A percentile compares a stretch with the other conserved stretches of the same genome.
Conservation (phyloP, 2,113 vertebrate genomes). For the Phaetusa simplex region DNA sequence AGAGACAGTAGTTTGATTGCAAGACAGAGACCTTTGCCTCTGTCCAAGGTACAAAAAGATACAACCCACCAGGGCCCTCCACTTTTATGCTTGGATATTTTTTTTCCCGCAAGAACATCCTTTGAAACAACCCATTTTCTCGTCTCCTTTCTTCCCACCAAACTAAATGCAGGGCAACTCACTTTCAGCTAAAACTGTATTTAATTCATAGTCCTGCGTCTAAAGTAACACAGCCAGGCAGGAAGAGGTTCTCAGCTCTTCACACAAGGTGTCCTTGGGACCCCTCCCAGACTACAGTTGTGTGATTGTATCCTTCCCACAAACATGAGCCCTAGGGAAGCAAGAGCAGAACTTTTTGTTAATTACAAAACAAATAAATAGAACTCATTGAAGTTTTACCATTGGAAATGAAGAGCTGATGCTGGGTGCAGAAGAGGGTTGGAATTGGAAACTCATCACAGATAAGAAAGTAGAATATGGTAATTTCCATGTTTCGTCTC, state of each 20-base stretch:
- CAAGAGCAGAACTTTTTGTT: background rate
- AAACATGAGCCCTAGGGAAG: background rate
- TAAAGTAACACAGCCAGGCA: background rate
- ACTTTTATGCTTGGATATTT: background rate
- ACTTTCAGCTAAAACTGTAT: background rate
- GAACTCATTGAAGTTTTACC: background rate
- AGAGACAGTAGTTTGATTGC: background rate
- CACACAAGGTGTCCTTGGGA: background rate
- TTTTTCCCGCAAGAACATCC: background rate
- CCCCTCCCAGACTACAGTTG: background rate
- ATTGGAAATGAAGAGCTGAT: background rate
- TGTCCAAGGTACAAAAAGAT: background rate
- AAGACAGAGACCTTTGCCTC: background rate
- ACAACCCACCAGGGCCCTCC: background rate
- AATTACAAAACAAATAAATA: background rate
- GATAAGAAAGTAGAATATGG: constrained; percentile 6
- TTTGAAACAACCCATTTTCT: background rate
- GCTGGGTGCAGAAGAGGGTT: background rate
- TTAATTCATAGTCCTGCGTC: background rate
- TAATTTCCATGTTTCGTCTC: background rate
- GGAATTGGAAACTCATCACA: constrained; percentile 21
- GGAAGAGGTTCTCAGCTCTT: background rate
- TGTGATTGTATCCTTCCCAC: background rate
- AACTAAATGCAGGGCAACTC: background rate
- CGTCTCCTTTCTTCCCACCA: background rate